Conservation (phyloP, 2,888 invertebrate genomes). For the Sminthurides aquaticus region DNA sequence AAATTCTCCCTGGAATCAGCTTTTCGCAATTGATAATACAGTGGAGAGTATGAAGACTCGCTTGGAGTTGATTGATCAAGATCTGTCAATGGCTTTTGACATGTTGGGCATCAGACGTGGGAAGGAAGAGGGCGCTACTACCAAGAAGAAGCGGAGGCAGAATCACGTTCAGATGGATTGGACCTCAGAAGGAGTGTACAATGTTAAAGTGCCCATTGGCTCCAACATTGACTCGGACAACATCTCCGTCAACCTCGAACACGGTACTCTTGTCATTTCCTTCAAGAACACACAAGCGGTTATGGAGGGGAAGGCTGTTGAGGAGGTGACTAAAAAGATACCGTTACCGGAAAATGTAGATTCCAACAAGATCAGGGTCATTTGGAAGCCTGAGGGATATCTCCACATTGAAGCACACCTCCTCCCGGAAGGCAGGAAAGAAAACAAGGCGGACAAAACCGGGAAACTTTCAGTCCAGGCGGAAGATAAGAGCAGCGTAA, state of each 20-base stretch:
- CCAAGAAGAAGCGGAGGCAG: neutral
- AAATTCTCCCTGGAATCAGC: too few relatives aligned
- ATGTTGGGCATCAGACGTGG: neutral
- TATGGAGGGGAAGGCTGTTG: slow-evolving; percentile 15
- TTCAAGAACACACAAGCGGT: neutral
- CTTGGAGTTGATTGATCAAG: too few relatives aligned
- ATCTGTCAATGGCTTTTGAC: neutral
- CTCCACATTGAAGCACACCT: slow-evolving; percentile 43
- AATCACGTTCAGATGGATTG: neutral
- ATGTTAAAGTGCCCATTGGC: neutral
- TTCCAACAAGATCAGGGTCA: slow-evolving; percentile 36
- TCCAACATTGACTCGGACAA: neutral
- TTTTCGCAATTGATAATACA: too few relatives aligned
- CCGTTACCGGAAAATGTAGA: slow-evolving; percentile 43
- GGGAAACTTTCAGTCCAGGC: neutral
- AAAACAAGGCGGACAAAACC: neutral
- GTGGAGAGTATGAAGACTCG: too few relatives aligned
- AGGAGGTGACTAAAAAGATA: slow-evolving; percentile 41
- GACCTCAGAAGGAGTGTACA: neutral
- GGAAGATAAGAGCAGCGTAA: neutral
- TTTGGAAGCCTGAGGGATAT: slow-evolving; percentile 40
- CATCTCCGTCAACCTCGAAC: neutral
- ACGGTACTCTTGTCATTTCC: neutral
- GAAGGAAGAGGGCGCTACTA: too few relatives aligned
- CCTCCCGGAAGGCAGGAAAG: slow-evolving; percentile 12